Evolutionary conservation across 1,140 invertebrate species (phyloP).

Genomic region (Aphelenchoides besseyi): DNA sequence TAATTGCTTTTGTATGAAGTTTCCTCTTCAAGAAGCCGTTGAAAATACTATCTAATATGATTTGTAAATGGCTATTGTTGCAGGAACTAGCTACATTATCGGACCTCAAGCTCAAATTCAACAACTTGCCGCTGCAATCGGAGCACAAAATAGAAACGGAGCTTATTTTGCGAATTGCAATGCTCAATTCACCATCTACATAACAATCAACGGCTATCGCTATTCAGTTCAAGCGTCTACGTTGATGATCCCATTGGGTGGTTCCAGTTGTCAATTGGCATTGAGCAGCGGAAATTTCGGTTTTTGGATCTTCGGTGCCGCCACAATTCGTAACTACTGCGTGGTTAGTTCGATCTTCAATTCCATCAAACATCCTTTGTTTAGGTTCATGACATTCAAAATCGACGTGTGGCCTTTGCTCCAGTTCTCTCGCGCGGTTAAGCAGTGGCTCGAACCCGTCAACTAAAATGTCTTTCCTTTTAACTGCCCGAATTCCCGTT

Average conservation of each 20-base stretch:
- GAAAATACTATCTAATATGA: background rate
- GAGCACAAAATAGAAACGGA: background rate
- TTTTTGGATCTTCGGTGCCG: conserved; percentile 22
- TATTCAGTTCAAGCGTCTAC: background rate
- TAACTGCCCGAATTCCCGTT: no score
- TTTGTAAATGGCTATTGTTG: background rate
- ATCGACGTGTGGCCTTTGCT: background rate
- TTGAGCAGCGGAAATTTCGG: background rate
- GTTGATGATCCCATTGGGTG: conserved; percentile 7
- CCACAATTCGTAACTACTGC: conserved; percentile 15
- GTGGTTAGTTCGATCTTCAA: background rate
- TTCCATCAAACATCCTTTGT: background rate
- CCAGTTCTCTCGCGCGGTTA: background rate
- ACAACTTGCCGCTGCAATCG: background rate
- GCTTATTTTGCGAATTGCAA: conserved; percentile 17
- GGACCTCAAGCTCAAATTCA: background rate
- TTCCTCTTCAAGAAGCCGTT: no score
- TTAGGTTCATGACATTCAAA: conserved; percentile 4
- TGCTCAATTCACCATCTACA: background rate
- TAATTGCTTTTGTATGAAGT: no score
- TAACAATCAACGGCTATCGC: background rate
- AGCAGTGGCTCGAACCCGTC: background rate
- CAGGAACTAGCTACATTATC: conserved; percentile 12
- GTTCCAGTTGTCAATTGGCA: background rate
- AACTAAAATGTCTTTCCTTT: no score